phyloP scores from a whole-genome alignment of 1,140 invertebrate species.

The Artemia franciscana region DNA sequence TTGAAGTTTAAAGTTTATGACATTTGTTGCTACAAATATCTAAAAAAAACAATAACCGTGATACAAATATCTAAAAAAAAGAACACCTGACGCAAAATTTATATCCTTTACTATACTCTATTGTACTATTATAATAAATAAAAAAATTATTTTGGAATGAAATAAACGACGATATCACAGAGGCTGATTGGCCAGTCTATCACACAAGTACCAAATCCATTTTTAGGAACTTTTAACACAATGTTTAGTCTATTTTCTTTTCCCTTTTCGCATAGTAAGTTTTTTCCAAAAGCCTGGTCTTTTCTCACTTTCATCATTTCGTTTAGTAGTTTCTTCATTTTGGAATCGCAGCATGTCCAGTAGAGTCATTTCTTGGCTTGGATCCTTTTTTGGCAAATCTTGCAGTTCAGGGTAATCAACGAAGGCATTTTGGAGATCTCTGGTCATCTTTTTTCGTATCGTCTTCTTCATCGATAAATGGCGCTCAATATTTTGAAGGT shows the following conservation, averaged over 20 bases:
- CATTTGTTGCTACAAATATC: too few relatives aligned
- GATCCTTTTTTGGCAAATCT: slow-evolving; percentile 30
- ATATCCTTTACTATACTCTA: too few relatives aligned
- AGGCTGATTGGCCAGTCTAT: too few relatives aligned
- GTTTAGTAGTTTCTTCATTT: slow-evolving; percentile 13
- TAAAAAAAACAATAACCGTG: too few relatives aligned
- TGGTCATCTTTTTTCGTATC: slow-evolving; percentile 59
- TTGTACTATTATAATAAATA: too few relatives aligned
- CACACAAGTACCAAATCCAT: too few relatives aligned
- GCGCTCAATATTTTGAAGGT: slow-evolving; percentile 45
- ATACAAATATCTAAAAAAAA: too few relatives aligned
- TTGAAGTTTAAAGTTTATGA: too few relatives aligned
- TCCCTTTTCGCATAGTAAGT: slow-evolving; percentile 1
- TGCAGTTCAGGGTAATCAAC: slow-evolving; percentile 44
- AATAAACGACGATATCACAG: too few relatives aligned
- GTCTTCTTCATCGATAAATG: slow-evolving; percentile 69
- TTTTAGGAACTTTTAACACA: too few relatives aligned
- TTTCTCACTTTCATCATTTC: neutral
- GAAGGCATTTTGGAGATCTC: slow-evolving; percentile 45
- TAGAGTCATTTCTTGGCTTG: slow-evolving; percentile 34
- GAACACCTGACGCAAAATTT: too few relatives aligned
- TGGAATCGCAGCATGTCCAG: slow-evolving; percentile 35
- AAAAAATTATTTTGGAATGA: too few relatives aligned
- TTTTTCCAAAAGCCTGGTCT: slow-evolving; percentile 7
- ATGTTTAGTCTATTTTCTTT: slow-evolving; percentile 2